phyloP scores from a whole-genome alignment of 2,113 vertebrate genomes.

The Lagenorhynchus albirostris region DNA sequence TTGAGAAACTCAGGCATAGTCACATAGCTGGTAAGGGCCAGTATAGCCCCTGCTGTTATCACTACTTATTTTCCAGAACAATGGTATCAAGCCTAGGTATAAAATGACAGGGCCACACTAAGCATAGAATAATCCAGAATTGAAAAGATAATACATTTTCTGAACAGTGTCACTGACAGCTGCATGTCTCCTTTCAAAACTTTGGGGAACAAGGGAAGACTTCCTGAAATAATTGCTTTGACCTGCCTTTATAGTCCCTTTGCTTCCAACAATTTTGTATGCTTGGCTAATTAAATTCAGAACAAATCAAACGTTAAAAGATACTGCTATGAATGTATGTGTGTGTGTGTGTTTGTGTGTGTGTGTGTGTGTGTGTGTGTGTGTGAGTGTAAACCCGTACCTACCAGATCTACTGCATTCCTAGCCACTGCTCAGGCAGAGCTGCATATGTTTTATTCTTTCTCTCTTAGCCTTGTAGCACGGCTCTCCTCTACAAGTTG shows the following conservation, averaged over 20 bases:
- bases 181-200: background rate
- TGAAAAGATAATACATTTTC: background rate
- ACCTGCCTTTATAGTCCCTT: background rate
- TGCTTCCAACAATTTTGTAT: background rate
- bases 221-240: background rate
- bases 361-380: background rate
- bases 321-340: background rate
- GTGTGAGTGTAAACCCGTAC: background rate
- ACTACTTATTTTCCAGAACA: background rate
- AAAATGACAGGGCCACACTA: background rate
- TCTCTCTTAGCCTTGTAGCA: background rate
- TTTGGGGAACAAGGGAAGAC: background rate
- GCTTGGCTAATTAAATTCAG: background rate
- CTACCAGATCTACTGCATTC: background rate
- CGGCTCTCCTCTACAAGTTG: background rate
- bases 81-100: no score
- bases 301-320: background rate
- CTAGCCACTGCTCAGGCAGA: background rate
- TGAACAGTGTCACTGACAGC: background rate
- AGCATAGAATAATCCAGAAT: background rate
- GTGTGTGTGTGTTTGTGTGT: background rate
- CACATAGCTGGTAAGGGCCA: background rate
- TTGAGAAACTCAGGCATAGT: background rate
- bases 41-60: no score
- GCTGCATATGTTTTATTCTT: rapidly evolving